phyloP scores from a whole-genome alignment of 2,797 vertebrate species.

The Halcyon chelicuti region DNA sequence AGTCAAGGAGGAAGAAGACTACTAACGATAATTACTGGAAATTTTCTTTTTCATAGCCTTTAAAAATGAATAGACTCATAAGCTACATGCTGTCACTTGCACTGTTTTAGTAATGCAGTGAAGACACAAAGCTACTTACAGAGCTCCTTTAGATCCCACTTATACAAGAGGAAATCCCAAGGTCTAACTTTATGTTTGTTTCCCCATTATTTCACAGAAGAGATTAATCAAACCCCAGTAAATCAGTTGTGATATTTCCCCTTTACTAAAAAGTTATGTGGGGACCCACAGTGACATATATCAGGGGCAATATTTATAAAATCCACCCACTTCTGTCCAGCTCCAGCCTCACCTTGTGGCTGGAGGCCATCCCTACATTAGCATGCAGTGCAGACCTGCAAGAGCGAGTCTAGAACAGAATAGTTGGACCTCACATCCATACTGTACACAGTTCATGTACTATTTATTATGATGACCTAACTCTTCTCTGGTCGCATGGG shows the following conservation, averaged over 20 bases:
- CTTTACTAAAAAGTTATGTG: not conserved
- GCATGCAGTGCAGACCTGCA: fast-evolving
- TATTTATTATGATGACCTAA: not conserved
- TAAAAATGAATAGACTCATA: not conserved
- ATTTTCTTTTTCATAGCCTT: not conserved
- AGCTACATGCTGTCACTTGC: not conserved
- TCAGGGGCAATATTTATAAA: not conserved
- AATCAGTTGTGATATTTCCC: not conserved
- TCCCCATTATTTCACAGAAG: not conserved
- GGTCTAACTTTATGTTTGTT: not conserved
- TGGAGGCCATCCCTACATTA: not conserved
- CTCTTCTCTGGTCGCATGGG: not conserved
- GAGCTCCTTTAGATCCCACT: not conserved
- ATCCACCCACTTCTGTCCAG: not conserved
- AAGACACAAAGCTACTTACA: not conserved
- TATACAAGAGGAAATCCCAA: not conserved
- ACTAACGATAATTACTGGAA: not conserved
- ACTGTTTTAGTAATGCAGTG: not conserved
- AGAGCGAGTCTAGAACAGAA: not conserved
- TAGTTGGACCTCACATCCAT: fast-evolving
- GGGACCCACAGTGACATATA: not conserved
- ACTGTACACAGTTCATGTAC: not conserved
- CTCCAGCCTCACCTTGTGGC: not conserved
- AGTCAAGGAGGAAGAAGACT: not conserved
- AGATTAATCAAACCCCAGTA: not conserved